These are phyloP conservation scores for Sebastes steindachneri DNA, from an alignment of 2,797 vertebrate species.

Conservation along the genomic window DNA sequence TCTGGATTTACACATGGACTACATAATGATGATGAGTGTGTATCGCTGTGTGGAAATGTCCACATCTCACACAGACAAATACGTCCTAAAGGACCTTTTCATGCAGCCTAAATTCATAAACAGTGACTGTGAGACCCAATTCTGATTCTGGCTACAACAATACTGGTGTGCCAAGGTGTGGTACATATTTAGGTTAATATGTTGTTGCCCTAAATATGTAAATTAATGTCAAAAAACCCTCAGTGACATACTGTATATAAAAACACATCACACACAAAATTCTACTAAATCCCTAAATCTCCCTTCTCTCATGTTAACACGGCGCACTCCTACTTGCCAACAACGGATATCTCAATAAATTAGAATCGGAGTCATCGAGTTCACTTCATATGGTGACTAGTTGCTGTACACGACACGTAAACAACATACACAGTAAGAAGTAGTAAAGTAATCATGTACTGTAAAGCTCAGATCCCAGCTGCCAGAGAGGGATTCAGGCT, in stretches of 20 bases:
- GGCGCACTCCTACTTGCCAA: slow-evolving; percentile 27
- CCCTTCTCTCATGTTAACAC: slow-evolving; percentile 57
- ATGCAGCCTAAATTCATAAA: slow-evolving; percentile 35
- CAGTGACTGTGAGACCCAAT: slow-evolving; percentile 17
- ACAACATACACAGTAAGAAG: slow-evolving; percentile 9
- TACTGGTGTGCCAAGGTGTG: slow-evolving; percentile 19
- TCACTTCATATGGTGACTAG: slow-evolving; percentile 3
- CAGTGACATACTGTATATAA: not conserved
- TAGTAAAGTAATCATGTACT: slow-evolving; percentile 21
- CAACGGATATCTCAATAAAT: slow-evolving; percentile 8
- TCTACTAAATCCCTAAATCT: slow-evolving; percentile 55
- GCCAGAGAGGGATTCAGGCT: slow-evolving; percentile 16
- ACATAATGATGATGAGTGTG: slow-evolving; percentile 43
- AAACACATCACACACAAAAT: slow-evolving; percentile 4
- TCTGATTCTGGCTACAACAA: slow-evolving; percentile 8
- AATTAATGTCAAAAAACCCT: not conserved
- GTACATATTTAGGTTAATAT: slow-evolving; percentile 64
- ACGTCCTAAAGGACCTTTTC: slow-evolving; percentile 5
- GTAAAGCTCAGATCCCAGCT: slow-evolving; percentile 30
- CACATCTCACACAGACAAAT: slow-evolving; percentile 27
- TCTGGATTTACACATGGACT: slow-evolving; percentile 71
- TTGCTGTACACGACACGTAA: slow-evolving; percentile 16
- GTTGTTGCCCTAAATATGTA: slow-evolving; percentile 44
- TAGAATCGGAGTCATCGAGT: slow-evolving; percentile 17
- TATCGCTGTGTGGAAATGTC: not conserved